phyloP scores from a whole-genome alignment of 2,113 vertebrate species.

The Thamnophis sirtalis region DNA sequence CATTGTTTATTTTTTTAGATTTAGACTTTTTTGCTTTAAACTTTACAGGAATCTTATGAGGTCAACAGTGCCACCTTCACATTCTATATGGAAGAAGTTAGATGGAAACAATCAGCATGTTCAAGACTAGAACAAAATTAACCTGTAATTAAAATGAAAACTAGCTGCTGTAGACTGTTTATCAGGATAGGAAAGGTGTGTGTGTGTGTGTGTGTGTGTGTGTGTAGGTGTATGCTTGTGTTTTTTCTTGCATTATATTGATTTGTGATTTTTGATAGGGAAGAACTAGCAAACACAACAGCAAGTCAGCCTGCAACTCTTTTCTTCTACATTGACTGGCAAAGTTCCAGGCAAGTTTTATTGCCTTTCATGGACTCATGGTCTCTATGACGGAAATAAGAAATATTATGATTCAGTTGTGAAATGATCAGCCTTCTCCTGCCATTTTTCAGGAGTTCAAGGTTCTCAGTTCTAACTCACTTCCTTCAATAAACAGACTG shows the following conservation, averaged over 20 bases:
- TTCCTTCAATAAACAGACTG: background rate
- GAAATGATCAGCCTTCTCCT: background rate
- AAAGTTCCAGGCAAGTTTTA: background rate
- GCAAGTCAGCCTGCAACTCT: background rate
- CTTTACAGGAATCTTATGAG: background rate
- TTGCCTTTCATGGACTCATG: background rate
- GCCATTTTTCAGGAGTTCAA: background rate
- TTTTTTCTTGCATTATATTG: background rate
- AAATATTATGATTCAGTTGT: background rate
- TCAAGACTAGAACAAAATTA: background rate
- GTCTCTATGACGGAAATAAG: background rate
- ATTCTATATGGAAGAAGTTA: background rate
- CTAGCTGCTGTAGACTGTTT: background rate
- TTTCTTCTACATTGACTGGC: background rate
- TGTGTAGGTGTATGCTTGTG: background rate
- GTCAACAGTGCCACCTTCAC: background rate
- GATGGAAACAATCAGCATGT: background rate
- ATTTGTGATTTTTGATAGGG: background rate
- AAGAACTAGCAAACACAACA: background rate
- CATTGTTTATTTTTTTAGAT: background rate
- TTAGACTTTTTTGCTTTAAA: background rate
- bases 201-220: background rate
- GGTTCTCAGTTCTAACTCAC: background rate
- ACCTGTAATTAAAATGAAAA: background rate
- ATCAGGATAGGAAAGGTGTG: background rate